Evolutionary conservation across 1,140 invertebrate genomes (phyloP).

Genomic region (Conus betulinus): DNA sequence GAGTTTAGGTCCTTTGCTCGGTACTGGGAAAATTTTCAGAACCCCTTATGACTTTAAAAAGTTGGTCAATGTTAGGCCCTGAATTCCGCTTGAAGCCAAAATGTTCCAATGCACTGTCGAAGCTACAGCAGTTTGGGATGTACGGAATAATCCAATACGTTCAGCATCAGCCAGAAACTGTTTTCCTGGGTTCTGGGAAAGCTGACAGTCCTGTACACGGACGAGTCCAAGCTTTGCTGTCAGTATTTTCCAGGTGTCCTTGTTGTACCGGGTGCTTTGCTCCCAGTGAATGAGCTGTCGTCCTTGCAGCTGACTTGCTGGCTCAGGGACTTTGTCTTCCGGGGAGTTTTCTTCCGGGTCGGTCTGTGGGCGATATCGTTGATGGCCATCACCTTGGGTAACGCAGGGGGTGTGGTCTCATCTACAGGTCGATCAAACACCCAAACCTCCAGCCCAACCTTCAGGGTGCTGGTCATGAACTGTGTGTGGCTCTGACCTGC

Average conservation of each 20-base stretch:
- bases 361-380: slow-evolving; percentile 48
- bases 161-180: slow-evolving; percentile 19
- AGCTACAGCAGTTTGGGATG: slow-evolving; percentile 34
- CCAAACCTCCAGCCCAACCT: slow-evolving; percentile 32
- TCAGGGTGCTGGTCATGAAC: slow-evolving; percentile 53
- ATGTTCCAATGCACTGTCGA: slow-evolving; percentile 12
- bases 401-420: slow-evolving; percentile 49
- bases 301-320: slow-evolving; percentile 55
- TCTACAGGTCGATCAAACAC: slow-evolving; percentile 37
- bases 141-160: slow-evolving; percentile 39
- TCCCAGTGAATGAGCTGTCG: slow-evolving; percentile 46
- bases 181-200: slow-evolving; percentile 37
- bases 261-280: slow-evolving; percentile 48
- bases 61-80: slow-evolving; percentile 31
- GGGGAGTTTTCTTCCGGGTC: slow-evolving; percentile 48
- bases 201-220: slow-evolving; percentile 40
- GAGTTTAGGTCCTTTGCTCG: slow-evolving; percentile 34
- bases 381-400: slow-evolving; percentile 53
- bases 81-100: slow-evolving; percentile 9
- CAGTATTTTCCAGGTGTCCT: slow-evolving; percentile 1
- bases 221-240: slow-evolving; percentile 53
- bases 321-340: too few species aligned
- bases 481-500: slow-evolving; percentile 59
- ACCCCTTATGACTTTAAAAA: slow-evolving; percentile 34
- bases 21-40: slow-evolving; percentile 31